A percentile compares a stretch with the other conserved stretches of the same genome.
These are phyloP conservation scores for Argyresthia albistria DNA, from an alignment of 2,888 invertebrate species.

Conservation along the genomic window DNA sequence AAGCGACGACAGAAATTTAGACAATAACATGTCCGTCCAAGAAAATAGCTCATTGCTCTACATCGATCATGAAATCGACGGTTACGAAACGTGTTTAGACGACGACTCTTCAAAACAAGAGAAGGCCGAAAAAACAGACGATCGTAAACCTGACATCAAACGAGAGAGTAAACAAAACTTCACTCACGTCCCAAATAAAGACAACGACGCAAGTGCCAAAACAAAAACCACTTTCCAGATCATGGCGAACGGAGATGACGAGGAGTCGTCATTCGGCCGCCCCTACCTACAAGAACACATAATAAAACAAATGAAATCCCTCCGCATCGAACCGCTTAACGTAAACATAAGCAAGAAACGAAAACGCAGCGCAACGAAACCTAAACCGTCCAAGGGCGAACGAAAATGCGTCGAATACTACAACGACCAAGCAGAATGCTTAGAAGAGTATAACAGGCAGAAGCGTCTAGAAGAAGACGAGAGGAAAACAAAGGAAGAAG, in stretches of 20 bases:
- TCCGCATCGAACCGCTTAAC: conserved; percentile 58
- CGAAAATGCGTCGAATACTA: conserved; percentile 71
- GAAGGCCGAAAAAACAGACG: conserved; percentile 37
- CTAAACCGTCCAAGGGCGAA: conserved; percentile 49
- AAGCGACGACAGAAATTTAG: conserved; percentile 35
- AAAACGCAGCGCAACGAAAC: conserved; percentile 42
- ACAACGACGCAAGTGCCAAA: conserved; percentile 50
- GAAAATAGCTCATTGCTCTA: conserved; percentile 49
- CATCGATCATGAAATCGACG: conserved; percentile 67
- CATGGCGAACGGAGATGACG: conserved; percentile 32
- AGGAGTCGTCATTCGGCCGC: conserved; percentile 33
- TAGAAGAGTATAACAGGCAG: conserved; percentile 60
- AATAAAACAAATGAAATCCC: conserved; percentile 63
- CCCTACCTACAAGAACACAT: conserved; percentile 63
- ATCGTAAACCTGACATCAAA: conserved; percentile 62
- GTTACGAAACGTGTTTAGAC: conserved; percentile 76
- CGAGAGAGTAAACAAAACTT: conserved; percentile 14
- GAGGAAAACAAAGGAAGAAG: conserved; percentile 42
- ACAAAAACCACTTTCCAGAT: conserved; percentile 26
- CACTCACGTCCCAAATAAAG: conserved; percentile 25
- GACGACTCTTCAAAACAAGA: conserved; percentile 64
- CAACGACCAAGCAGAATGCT: conserved; percentile 75
- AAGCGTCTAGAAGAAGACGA: conserved; percentile 51
- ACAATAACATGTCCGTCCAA: conserved; percentile 41
- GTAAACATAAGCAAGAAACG: conserved; percentile 46